A percentile compares a stretch with the other conserved stretches of the same genome.
These are phyloP conservation scores for Girardinichthys multiradiatus DNA, from an alignment of 2,113 vertebrate species.

Conservation along the genomic window DNA sequence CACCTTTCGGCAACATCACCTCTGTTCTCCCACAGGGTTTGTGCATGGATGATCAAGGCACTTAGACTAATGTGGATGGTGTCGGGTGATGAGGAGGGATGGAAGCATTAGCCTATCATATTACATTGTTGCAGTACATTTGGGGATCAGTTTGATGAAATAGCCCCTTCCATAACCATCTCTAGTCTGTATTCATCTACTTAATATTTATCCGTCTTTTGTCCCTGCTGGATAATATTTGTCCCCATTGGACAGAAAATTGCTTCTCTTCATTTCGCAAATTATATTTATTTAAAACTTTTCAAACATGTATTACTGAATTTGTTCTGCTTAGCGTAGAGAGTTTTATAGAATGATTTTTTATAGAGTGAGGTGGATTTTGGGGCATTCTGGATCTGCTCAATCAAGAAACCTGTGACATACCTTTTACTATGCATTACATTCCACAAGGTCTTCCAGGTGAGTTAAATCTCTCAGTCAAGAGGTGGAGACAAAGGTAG, in stretches of 20 bases:
- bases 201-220: slow-evolving; percentile 21
- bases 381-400: neutral
- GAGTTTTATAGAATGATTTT: neutral
- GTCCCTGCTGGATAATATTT: neutral
- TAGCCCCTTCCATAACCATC: slow-evolving; percentile 29
- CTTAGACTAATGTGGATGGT: slow-evolving; percentile 71
- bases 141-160: slow-evolving; percentile 47
- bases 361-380: neutral
- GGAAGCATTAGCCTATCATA: slow-evolving; percentile 54
- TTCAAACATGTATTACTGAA: neutral
- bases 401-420: neutral
- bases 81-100: slow-evolving; percentile 45
- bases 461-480: neutral
- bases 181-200: slow-evolving; percentile 12
- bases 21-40: slow-evolving; percentile 60
- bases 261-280: neutral
- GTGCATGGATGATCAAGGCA: slow-evolving; percentile 76
- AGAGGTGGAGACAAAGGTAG: too few species aligned
- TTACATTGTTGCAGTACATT: slow-evolving; percentile 51
- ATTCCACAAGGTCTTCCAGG: neutral
- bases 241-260: neutral
- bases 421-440: neutral
- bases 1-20: slow-evolving; percentile 53
- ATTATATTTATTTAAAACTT: neutral
- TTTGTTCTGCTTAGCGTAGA: neutral